Evolutionary conservation across 2,797 vertebrate genomes (phyloP).

Genomic region (Apodemus agrarius): DNA sequence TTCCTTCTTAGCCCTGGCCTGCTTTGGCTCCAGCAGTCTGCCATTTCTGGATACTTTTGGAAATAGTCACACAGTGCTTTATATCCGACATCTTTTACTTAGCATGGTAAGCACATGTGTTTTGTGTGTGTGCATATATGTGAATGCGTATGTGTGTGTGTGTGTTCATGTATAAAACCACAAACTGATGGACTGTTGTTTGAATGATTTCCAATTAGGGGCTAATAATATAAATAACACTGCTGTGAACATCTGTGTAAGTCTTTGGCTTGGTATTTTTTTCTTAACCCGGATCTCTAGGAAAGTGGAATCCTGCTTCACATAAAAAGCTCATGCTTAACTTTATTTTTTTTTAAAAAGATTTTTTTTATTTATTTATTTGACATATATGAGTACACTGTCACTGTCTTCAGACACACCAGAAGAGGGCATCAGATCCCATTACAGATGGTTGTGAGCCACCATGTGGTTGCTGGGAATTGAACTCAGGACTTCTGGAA

Average conservation of each 20-base stretch:
- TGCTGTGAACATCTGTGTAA: background rate
- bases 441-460: too few relatives aligned
- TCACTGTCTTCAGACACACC: too few relatives aligned
- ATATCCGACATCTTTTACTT: background rate
- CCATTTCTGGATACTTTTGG: background rate
- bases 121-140: background rate
- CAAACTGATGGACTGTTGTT: background rate
- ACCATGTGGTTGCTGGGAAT: too few relatives aligned
- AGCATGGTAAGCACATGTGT: background rate
- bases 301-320: background rate
- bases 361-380: too few relatives aligned
- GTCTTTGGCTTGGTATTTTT: background rate
- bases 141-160: background rate
- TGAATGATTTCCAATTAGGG: background rate
- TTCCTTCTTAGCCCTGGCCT: background rate
- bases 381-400: too few relatives aligned
- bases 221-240: background rate
- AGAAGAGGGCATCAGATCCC: too few relatives aligned
- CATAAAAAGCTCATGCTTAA: slow-evolving; percentile 6
- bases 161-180: background rate
- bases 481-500: too few relatives aligned
- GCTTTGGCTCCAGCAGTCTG: background rate
- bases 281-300: background rate
- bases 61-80: background rate
- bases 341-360: slow-evolving; percentile 41